phyloP scores from a whole-genome alignment of 2,888 invertebrate genomes.

The Eumerus sabulonum region DNA sequence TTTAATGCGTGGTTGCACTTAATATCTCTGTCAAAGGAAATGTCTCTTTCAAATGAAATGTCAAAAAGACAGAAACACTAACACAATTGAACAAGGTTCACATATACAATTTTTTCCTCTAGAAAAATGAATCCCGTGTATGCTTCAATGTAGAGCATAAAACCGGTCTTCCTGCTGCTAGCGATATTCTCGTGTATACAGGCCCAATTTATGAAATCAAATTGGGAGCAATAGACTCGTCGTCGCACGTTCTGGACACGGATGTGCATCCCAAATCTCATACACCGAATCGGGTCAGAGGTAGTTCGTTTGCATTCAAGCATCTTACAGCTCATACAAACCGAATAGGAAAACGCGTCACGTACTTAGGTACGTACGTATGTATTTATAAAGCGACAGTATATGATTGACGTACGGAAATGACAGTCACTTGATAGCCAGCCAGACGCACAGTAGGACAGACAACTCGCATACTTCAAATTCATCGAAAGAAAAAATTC shows the following conservation, averaged over 20 bases:
- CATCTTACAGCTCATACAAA: too few relatives aligned
- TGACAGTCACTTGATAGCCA: conserved; percentile 42
- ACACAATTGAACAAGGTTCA: too few relatives aligned
- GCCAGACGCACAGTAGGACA: not conserved
- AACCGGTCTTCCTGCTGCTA: too few relatives aligned
- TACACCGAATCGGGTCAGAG: conserved; percentile 62
- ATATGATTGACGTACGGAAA: conserved; percentile 48
- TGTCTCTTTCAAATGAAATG: too few relatives aligned
- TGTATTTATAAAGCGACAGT: conserved; percentile 11
- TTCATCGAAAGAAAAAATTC: conserved; percentile 33
- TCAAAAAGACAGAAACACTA: too few relatives aligned
- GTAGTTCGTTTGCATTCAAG: conserved; percentile 64
- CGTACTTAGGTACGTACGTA: conserved; percentile 1
- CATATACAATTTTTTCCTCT: too few relatives aligned
- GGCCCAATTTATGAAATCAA: conserved; percentile 58
- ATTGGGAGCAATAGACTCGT: conserved; percentile 65
- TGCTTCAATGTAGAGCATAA: too few relatives aligned
- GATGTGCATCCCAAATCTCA: conserved; percentile 28
- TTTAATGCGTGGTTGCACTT: too few relatives aligned
- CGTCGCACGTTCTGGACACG: conserved; percentile 31
- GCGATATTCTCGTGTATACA: too few relatives aligned
- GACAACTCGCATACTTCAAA: not conserved
- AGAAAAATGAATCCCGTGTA: too few relatives aligned
- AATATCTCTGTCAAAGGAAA: too few relatives aligned
- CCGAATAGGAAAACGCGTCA: conserved; percentile 20